phyloP scores from a whole-genome alignment of 1,140 invertebrate species.

The Kradibia gibbosae region DNA sequence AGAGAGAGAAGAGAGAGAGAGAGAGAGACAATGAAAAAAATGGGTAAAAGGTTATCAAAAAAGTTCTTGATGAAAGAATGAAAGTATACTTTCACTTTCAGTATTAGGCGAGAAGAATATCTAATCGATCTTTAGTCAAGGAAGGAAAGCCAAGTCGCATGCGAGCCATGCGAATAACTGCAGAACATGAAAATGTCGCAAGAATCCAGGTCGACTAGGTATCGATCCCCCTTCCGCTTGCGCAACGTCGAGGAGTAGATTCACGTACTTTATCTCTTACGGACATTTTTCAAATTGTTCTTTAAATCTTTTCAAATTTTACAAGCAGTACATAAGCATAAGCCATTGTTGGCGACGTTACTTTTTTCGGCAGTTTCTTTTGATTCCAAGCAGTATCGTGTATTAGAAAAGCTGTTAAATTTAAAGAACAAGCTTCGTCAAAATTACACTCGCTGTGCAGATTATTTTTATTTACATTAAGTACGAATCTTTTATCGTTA shows the following conservation, averaged over 20 bases:
- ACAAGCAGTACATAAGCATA: background rate
- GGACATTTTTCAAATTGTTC: conserved; percentile 34
- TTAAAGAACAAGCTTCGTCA: no score
- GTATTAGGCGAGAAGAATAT: background rate
- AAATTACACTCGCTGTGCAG: no score
- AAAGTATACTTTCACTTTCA: conserved; percentile 49
- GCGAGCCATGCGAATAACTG: conserved; percentile 37
- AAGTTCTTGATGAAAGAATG: conserved; percentile 30
- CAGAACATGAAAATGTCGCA: conserved; percentile 51
- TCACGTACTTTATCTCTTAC: conserved; percentile 9
- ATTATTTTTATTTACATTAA: no score
- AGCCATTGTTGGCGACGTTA: background rate
- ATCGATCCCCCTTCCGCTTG: conserved; percentile 38
- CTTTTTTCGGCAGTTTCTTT: background rate
- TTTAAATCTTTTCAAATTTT: background rate
- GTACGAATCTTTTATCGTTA: no score
- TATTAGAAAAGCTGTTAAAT: no score
- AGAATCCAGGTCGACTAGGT: conserved; percentile 48
- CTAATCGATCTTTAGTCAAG: conserved; percentile 30
- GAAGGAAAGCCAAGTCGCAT: background rate
- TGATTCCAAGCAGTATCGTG: no score
- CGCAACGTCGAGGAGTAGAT: background rate
- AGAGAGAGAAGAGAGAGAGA: background rate
- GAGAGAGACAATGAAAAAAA: no score
- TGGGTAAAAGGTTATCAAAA: conserved; percentile 23